A percentile compares a stretch with the other conserved stretches of the same genome.
These are phyloP conservation scores for Drosophila lowei DNA, from an alignment of 1,140 invertebrate species.

Conservation along the genomic window DNA sequence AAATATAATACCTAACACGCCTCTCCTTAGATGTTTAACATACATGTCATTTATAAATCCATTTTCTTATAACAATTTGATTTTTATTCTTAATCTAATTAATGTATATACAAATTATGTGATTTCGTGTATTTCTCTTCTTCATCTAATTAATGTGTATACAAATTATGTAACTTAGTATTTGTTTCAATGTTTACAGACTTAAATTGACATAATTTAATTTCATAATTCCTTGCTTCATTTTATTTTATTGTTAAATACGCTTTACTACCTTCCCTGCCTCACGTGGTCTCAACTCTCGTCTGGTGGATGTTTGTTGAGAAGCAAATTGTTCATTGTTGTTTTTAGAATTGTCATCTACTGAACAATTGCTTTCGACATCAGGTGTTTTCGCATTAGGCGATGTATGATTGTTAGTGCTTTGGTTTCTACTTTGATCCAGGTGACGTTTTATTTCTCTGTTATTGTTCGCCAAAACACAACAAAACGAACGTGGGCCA, in stretches of 20 bases:
- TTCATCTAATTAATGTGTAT: too few relatives aligned
- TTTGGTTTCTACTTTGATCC: slow-evolving; percentile 7
- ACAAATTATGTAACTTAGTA: too few relatives aligned
- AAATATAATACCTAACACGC: too few relatives aligned
- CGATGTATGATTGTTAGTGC: background rate
- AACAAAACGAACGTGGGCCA: slow-evolving; percentile 1
- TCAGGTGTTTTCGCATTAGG: background rate
- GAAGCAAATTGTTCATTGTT: background rate
- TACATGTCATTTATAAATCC: too few relatives aligned
- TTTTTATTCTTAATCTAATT: too few relatives aligned
- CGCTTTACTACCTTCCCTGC: slow-evolving; percentile 4
- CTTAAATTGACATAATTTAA: too few relatives aligned
- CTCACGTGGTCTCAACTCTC: slow-evolving; percentile 8
- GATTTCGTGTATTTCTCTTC: too few relatives aligned
- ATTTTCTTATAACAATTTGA: too few relatives aligned
- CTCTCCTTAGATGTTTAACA: too few relatives aligned
- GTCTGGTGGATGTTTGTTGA: background rate
- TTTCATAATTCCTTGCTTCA: background rate
- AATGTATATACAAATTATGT: too few relatives aligned
- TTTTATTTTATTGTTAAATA: background rate
- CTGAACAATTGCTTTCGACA: slow-evolving; percentile 1
- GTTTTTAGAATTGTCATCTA: background rate
- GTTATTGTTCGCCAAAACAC: background rate
- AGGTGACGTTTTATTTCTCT: background rate
- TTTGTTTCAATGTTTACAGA: too few relatives aligned